Evolutionary conservation across 2,797 vertebrate genomes (phyloP), one percentile per base, ranked within the genome.

Genomic region (Helicolenus hilgendorfi): DNA sequence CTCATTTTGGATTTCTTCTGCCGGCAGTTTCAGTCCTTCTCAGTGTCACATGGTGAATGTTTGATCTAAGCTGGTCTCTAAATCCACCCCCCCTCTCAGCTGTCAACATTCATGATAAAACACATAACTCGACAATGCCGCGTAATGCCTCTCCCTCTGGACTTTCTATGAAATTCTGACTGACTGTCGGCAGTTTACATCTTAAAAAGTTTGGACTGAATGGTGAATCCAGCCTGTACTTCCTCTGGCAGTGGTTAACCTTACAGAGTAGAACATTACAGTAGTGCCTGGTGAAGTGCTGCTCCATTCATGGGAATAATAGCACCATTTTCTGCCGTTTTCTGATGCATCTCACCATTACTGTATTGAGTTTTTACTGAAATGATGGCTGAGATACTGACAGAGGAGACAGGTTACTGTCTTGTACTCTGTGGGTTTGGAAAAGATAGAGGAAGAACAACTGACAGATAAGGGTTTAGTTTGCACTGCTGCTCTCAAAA

Each of bases 401-500:
- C 83, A 24, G 70, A 58, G 24, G 36, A 79, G 83, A 80, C 27
- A 8, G 75, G 82, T 77, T 68, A 33, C 62, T 59, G 65, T 81
- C 53, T 76, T 1, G 14, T 64, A 20, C 63, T 70, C 56, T 6
- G 0, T 6, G 45, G 59, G 8, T 56, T 41, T 27, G 29, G 15
- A 60, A 26, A 31, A 90, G 74, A 88, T 67, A 13, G 59, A 72
- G 36, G 20, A 22, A 27, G 29, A 64, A 26, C 38, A 72, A 24
- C 24, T 26, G 58, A 62, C 69, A 85, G 76, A 87, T 87, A 83
- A 77, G 84, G 63, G 13, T 27, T 76, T 35, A 49, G 3, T 36
- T 69, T 80, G 26, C 73, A 59, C 73, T 6, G 14, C 41, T 55
- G 79, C 33, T 81, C 74, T 81, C 49, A 14, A 27, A 73, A 53